Percentiles rank a stretch among this genome's conserved stretches.
These are phyloP conservation scores for Cottus gobio DNA, from an alignment of 2,113 vertebrate species.

Conservation along the genomic window DNA sequence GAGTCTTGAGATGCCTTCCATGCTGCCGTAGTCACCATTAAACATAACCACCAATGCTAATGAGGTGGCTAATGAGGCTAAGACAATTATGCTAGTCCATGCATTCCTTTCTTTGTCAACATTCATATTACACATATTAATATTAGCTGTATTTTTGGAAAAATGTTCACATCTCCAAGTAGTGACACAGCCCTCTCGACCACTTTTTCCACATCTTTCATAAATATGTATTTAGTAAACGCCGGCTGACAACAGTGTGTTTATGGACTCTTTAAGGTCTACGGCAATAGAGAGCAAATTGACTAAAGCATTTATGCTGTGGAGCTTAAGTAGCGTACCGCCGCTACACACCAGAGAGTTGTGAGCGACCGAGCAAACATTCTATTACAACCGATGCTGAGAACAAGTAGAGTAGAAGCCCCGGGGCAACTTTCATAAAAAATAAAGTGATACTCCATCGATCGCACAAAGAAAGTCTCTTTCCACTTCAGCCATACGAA, in stretches of 20 bases:
- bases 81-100: not conserved
- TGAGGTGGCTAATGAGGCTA: slow-evolving; percentile 24
- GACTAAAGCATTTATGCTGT: slow-evolving; percentile 46
- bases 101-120: not conserved
- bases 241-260: slow-evolving; percentile 29
- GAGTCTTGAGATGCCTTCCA: slow-evolving; percentile 9
- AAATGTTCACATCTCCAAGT: slow-evolving; percentile 15
- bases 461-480: slow-evolving; percentile 46
- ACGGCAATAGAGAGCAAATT: slow-evolving; percentile 35
- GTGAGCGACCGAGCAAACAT: slow-evolving; percentile 53
- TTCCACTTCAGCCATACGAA: slow-evolving; percentile 1
- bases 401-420: slow-evolving; percentile 61
- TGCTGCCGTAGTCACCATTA: slow-evolving; percentile 17
- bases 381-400: slow-evolving; percentile 50
- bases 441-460: slow-evolving; percentile 67
- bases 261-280: slow-evolving; percentile 54
- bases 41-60: slow-evolving; percentile 2
- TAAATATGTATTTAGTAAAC: slow-evolving; percentile 22
- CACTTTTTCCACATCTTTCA: slow-evolving; percentile 26
- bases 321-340: slow-evolving; percentile 24
- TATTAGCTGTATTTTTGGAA: slow-evolving; percentile 12
- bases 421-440: slow-evolving; percentile 59
- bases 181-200: slow-evolving; percentile 5
- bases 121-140: not conserved
- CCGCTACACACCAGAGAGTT: slow-evolving; percentile 47